These are phyloP conservation scores for Heliconius ismenius DNA, from an alignment of 2,888 invertebrate genomes.

Conservation along the genomic window DNA sequence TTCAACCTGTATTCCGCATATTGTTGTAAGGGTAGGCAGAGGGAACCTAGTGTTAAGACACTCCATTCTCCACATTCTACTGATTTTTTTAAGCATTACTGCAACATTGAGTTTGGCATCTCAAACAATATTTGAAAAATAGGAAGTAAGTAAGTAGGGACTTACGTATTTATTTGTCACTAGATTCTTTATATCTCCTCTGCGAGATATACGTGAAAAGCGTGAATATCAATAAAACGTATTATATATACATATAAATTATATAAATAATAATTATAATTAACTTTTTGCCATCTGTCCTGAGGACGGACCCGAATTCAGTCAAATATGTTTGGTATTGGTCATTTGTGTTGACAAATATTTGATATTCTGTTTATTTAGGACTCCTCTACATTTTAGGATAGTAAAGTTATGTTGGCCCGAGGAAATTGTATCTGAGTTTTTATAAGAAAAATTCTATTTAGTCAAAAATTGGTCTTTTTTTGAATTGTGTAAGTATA, in stretches of 20 bases:
- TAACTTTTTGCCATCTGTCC: background rate
- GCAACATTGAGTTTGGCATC: too few relatives aligned
- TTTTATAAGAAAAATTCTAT: background rate
- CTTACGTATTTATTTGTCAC: too few relatives aligned
- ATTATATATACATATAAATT: too few relatives aligned
- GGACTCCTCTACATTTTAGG: constrained; percentile 9
- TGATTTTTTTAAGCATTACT: too few relatives aligned
- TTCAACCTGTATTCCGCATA: background rate
- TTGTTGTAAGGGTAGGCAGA: too few relatives aligned
- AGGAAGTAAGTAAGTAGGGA: too few relatives aligned
- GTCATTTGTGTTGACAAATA: constrained; percentile 27
- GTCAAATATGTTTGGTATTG: constrained; percentile 24
- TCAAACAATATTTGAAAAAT: too few relatives aligned
- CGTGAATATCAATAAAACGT: too few relatives aligned
- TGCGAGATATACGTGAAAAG: too few relatives aligned
- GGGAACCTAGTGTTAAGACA: too few relatives aligned
- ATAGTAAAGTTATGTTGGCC: constrained; percentile 8
- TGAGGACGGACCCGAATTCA: background rate
- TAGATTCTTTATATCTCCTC: too few relatives aligned
- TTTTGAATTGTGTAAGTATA: background rate
- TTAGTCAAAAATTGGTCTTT: background rate
- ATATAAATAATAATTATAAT: background rate
- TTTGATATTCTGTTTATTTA: constrained; percentile 25
- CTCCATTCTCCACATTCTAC: too few relatives aligned
- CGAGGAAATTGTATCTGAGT: background rate